Conservation (phyloP, 2,113 vertebrate genomes). For the Felis chaus region DNA sequence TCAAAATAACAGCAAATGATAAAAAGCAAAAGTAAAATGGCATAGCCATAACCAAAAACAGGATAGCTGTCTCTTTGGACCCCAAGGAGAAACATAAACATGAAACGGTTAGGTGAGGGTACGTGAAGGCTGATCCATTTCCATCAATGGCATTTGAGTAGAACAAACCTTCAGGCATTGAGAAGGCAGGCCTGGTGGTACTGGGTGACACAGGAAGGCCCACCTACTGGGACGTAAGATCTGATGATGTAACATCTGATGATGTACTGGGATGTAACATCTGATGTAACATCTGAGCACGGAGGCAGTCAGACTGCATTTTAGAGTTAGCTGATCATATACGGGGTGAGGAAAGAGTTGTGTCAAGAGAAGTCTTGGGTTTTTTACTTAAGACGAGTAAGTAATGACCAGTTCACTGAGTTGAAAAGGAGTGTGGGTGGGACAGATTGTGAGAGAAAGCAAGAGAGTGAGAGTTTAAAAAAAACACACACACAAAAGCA, state of each 20-base stretch:
- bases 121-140: not conserved
- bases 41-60: not conserved
- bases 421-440: not conserved
- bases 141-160: not conserved
- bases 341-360: rapidly evolving
- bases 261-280: too few relatives aligned
- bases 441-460: not conserved
- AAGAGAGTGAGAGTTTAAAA: not conserved
- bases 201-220: not conserved
- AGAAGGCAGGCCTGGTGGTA: not conserved
- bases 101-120: not conserved
- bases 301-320: not conserved
- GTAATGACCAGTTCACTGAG: not conserved
- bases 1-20: not conserved
- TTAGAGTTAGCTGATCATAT: not conserved
- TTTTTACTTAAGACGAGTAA: not conserved
- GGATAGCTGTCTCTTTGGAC: not conserved
- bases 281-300: too few relatives aligned
- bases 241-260: too few relatives aligned
- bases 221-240: too few relatives aligned
- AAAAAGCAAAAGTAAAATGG: not conserved
- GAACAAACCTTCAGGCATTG: not conserved
- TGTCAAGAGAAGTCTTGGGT: not conserved
- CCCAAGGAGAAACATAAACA: not conserved
- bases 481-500: too few relatives aligned